Evolutionary conservation across 2,888 invertebrate genomes (phyloP).

Genomic region (Orchesella flavescens): DNA sequence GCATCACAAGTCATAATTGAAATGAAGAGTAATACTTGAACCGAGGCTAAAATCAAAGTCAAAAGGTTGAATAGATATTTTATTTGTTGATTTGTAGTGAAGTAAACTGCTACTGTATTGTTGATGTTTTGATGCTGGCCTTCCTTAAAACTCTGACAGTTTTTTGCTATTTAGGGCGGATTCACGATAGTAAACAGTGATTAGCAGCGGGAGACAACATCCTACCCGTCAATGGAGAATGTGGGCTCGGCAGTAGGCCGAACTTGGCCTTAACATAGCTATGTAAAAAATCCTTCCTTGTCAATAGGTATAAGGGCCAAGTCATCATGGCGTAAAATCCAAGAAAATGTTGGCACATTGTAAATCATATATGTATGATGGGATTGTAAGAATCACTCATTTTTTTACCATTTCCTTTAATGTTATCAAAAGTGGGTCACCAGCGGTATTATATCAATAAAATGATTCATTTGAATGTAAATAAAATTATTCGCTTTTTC

Average conservation of each 20-base stretch:
- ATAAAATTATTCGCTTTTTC: too few species aligned
- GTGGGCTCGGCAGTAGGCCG: constrained; percentile 50
- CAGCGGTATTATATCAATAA: background rate
- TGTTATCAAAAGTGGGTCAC: background rate
- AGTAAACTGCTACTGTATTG: background rate
- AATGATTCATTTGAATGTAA: background rate
- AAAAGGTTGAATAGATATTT: background rate
- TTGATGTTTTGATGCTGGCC: background rate
- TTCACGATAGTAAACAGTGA: constrained; percentile 54
- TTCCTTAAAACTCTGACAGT: background rate
- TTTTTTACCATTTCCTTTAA: too few species aligned
- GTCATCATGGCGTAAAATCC: background rate
- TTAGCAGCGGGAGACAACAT: constrained; percentile 57
- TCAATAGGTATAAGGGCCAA: constrained; percentile 14
- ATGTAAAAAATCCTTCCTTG: constrained; percentile 52
- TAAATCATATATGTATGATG: too few species aligned
- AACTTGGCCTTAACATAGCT: constrained; percentile 60
- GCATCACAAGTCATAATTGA: too few species aligned
- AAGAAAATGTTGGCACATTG: too few species aligned
- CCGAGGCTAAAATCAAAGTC: too few species aligned
- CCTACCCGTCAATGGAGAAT: constrained; percentile 52
- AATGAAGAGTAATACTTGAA: too few species aligned
- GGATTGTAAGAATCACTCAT: too few species aligned
- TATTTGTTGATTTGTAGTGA: background rate
- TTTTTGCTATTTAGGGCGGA: constrained; percentile 56